phyloP scores from a whole-genome alignment of 92 coral and sea anemone species.

The Pocillopora meandrina region DNA sequence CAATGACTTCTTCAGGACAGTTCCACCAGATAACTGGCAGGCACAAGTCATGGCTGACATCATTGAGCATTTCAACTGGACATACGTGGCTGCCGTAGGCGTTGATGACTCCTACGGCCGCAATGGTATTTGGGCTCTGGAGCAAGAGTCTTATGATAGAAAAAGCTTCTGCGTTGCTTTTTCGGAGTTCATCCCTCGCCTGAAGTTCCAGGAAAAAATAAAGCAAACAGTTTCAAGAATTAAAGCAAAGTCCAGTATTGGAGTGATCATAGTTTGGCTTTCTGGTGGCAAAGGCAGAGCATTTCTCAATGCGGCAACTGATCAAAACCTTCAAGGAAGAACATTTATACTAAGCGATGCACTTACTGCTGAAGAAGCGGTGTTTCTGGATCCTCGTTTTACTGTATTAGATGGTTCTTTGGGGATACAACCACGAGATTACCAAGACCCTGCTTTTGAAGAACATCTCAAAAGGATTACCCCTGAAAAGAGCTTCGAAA shows the following conservation, averaged over 20 bases:
- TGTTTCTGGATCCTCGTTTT: constrained; percentile 34
- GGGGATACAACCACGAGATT: constrained; percentile 52
- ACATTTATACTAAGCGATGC: constrained; percentile 79
- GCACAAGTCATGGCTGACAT: constrained; percentile 83
- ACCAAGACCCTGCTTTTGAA: constrained; percentile 31
- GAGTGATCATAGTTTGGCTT: constrained; percentile 67
- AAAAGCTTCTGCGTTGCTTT: constrained; percentile 64
- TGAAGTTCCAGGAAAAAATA: constrained; percentile 43
- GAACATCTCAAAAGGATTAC: constrained; percentile 51
- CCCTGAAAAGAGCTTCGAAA: constrained; percentile 33
- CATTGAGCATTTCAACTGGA: constrained; percentile 72
- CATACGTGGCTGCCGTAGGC: constrained; percentile 77
- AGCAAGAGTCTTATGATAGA: constrained; percentile 55
- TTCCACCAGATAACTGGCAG: constrained; percentile 73
- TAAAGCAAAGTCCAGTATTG: constrained; percentile 41
- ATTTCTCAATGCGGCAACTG: constrained; percentile 44
- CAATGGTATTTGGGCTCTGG: constrained; percentile 63
- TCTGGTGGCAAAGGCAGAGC: constrained; percentile 56
- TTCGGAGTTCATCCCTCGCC: constrained; percentile 63
- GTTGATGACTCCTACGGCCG: constrained; percentile 81
- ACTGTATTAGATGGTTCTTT: constrained; percentile 26
- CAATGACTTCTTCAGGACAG: constrained; percentile 66
- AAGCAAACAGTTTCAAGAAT: constrained; percentile 58
- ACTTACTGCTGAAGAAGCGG: constrained; percentile 44
- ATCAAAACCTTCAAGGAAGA: constrained; percentile 44